These are phyloP conservation scores for Neolamprologus modestus DNA, from an alignment of 2,113 vertebrate species.

Conservation along the genomic window DNA sequence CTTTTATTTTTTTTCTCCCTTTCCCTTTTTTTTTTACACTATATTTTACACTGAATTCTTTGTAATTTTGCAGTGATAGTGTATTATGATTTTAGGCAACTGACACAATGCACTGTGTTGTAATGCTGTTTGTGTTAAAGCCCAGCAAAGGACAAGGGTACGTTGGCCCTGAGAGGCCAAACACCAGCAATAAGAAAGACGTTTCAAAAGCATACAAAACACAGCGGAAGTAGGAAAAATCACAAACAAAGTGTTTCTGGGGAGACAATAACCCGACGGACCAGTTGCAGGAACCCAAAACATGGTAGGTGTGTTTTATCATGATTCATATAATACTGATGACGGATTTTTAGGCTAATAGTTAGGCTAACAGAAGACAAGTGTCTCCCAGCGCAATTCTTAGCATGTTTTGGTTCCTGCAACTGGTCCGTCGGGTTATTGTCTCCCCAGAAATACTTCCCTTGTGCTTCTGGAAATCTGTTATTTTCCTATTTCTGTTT, in stretches of 20 bases:
- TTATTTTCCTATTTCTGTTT: background rate
- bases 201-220: fast-evolving
- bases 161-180: background rate
- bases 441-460: background rate
- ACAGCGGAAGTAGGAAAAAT: fast-evolving
- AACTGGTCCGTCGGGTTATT: background rate
- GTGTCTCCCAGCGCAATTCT: background rate
- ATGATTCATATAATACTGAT: background rate
- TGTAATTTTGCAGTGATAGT: background rate
- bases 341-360: background rate
- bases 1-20: fast-evolving
- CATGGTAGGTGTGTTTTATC: background rate
- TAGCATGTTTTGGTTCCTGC: background rate
- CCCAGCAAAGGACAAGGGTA: background rate
- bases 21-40: background rate
- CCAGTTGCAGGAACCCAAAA: background rate
- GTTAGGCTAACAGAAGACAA: background rate
- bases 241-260: background rate
- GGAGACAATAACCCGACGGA: background rate
- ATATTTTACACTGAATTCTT: background rate
- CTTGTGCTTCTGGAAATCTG: background rate
- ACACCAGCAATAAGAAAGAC: background rate
- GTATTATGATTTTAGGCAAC: background rate
- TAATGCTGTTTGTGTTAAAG: background rate
- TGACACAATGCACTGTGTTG: background rate